Evolutionary conservation across 53 echinoderm and acorn worm genomes (phyloP).

Genomic region (Antedon mediterranea): DNA sequence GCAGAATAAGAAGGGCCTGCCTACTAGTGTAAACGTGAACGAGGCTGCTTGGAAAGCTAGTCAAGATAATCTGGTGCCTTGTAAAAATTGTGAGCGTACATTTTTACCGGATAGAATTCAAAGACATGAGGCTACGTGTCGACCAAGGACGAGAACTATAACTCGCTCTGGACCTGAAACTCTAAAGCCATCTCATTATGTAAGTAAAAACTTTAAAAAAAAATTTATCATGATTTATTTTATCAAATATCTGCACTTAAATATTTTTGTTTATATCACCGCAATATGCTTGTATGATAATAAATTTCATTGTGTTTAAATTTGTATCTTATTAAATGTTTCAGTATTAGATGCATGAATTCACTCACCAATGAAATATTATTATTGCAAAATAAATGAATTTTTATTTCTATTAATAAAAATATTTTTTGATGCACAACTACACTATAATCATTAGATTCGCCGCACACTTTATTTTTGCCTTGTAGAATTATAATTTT

Average conservation of each 20-base stretch:
- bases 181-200: not conserved
- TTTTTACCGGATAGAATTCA: conserved; percentile 67
- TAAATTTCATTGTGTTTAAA: too few relatives aligned
- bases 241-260: too few relatives aligned
- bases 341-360: too few relatives aligned
- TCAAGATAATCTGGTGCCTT: conserved; percentile 67
- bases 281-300: too few relatives aligned
- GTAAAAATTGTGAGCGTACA: conserved; percentile 63
- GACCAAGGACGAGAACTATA: conserved; percentile 14
- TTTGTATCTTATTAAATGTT: too few relatives aligned
- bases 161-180: conserved; percentile 7
- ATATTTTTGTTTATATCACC: too few relatives aligned
- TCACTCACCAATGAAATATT: too few relatives aligned
- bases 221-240: too few relatives aligned
- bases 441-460: too few relatives aligned
- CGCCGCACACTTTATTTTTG: not conserved
- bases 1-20: conserved; percentile 11
- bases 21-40: conserved; percentile 18
- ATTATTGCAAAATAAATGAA: too few relatives aligned
- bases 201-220: not conserved
- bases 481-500: not conserved
- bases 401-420: too few relatives aligned
- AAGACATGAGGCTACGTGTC: conserved; percentile 43
- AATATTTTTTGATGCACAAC: too few relatives aligned
- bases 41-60: conserved; percentile 75